Evolutionary conservation across 2,888 invertebrate species (phyloP), one percentile per base, ranked within the genome.

Genomic region (Ypsolopha scabrella): DNA sequence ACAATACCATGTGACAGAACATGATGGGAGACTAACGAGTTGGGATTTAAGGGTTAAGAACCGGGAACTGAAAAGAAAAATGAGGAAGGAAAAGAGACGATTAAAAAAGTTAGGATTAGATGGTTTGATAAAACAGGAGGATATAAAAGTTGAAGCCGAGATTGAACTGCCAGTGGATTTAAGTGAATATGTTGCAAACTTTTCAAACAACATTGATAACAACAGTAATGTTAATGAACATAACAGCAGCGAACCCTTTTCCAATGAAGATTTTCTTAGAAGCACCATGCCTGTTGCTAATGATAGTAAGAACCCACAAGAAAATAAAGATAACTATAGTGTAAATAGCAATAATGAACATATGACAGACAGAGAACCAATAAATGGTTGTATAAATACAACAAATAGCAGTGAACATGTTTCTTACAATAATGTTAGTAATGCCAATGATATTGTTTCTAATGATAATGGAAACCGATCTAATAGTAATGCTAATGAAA

Each of bases 1-100:
- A 2, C 83, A 83, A 43, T 61, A 72, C 3, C 85, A 86, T 54
- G 75, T 85, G 0, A 66, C 72, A 0, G 65, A 69, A 1, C 85
- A 86, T 39, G 77, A 78, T 41, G 77, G 80, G 34, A 67, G 85
- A 36, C 62, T 81, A 48, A 85, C 85, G 0, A 83, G 81, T 45
- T 86, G 85, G 41, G 76, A 80, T 55, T 60, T 85, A 38, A 64
- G 80, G 41, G 55, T 81, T 34, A 70, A 75, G 7, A 83, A 79
- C 53, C 41, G 11, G 2, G 68, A 76, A 54, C 60, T 70, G 4
- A 80, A 71, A 52, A 68, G 72, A 49, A 80, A 76, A 54, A 65
- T 76, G 2, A 76, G 72, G 43, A 82, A 76, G 36, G 74, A 78
- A 51, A 64, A 70, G 55, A 80, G 72, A 37, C 71, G 67, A 36